Evolutionary conservation across 2,888 invertebrate genomes (phyloP).

Genomic region (Matsumyia berberina): DNA sequence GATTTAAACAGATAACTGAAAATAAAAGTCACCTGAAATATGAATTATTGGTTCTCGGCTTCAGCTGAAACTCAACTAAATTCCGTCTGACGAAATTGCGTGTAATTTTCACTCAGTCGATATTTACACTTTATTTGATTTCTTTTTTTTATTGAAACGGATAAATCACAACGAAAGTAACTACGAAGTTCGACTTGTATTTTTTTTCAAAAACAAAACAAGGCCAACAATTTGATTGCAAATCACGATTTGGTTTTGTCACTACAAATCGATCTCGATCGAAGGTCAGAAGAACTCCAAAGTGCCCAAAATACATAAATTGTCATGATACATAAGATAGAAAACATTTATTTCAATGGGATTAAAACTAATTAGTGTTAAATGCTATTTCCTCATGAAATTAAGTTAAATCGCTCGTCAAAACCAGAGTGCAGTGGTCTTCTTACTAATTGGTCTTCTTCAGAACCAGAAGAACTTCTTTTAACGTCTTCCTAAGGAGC

Average conservation of each 20-base stretch:
- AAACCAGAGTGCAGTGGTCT: background rate
- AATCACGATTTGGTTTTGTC: background rate
- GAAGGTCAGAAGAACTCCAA: background rate
- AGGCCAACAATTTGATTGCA: slow-evolving; percentile 2
- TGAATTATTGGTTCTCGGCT: too few species aligned
- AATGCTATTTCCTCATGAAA: slow-evolving; percentile 10
- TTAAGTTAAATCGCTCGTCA: slow-evolving; percentile 7
- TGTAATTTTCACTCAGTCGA: too few species aligned
- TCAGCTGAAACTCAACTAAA: too few species aligned
- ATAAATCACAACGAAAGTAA: background rate
- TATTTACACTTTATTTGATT: too few species aligned
- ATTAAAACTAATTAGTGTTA: slow-evolving; percentile 20
- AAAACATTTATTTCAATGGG: background rate
- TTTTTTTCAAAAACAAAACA: background rate
- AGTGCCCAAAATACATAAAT: slow-evolving; percentile 6
- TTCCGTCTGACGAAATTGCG: too few species aligned
- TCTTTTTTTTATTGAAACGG: too few species aligned
- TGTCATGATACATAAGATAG: background rate
- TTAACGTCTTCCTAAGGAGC: background rate
- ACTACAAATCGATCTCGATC: slow-evolving; percentile 5
- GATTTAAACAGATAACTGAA: too few species aligned
- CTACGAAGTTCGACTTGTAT: background rate
- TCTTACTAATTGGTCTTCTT: slow-evolving; percentile 14
- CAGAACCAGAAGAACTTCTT: background rate
- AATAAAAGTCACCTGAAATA: too few species aligned